Percentiles rank a stretch among this genome's conserved stretches.
Conservation (phyloP, 2,888 invertebrate genomes). For the Epistrophe grossulariae region DNA sequence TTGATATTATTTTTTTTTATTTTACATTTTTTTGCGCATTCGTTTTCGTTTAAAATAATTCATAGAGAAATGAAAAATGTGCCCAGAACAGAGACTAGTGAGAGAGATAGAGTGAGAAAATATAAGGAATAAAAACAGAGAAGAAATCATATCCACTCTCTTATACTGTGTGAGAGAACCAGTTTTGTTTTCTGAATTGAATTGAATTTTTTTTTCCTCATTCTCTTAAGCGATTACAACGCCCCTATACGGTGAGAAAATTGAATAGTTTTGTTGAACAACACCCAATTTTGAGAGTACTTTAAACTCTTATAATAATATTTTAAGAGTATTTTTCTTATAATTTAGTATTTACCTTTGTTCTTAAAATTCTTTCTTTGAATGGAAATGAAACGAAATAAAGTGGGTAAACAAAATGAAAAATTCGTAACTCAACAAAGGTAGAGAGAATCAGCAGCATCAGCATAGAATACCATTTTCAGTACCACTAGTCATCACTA, state of each 20-base stretch:
- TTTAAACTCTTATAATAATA: neutral
- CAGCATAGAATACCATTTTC: neutral
- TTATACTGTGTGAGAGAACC: conserved; percentile 56
- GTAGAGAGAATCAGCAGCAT: neutral
- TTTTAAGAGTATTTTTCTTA: neutral
- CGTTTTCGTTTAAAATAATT: neutral
- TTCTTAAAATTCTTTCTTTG: neutral
- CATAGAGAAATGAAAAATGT: neutral
- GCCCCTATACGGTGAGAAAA: conserved; percentile 35
- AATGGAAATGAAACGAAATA: neutral
- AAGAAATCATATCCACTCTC: conserved; percentile 34
- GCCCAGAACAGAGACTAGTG: neutral
- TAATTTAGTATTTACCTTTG: neutral
- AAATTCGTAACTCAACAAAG: neutral
- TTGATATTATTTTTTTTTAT: neutral
- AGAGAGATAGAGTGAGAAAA: neutral
- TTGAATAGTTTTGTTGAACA: conserved; percentile 28
- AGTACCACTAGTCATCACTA: no score
- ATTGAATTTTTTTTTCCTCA: neutral
- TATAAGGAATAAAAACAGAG: conserved; percentile 50
- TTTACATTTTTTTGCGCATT: conserved; percentile 1
- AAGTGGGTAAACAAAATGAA: neutral
- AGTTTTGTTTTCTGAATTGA: neutral
- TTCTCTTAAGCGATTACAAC: conserved; percentile 26
- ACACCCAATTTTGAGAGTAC: conserved; percentile 67